Conservation (phyloP, 2,888 invertebrate species). For the Lissonota sp. region DNA sequence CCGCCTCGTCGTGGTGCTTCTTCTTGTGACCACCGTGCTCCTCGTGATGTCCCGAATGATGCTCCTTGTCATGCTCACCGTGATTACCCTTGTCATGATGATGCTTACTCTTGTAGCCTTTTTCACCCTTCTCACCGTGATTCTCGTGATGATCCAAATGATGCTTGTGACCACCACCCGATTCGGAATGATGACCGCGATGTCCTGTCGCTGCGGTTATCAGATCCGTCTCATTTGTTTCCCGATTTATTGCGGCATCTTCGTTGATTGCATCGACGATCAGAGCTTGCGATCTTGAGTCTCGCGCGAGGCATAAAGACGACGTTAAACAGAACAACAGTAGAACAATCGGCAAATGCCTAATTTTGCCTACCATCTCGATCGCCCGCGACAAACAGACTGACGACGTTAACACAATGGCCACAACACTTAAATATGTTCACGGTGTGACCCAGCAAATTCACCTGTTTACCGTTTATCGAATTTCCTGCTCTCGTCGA, state of each 20-base stretch:
- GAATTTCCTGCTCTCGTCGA: constrained; percentile 37
- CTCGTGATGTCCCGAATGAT: constrained; percentile 86
- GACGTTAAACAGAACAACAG: constrained; percentile 58
- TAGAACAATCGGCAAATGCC: constrained; percentile 53
- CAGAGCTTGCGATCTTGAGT: constrained; percentile 52
- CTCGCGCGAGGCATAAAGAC: constrained; percentile 69
- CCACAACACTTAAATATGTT: constrained; percentile 78
- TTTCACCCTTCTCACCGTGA: constrained; percentile 91
- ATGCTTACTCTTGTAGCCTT: constrained; percentile 91
- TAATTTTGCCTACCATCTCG: constrained; percentile 70
- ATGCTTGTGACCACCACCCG: constrained; percentile 89
- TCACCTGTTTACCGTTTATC: constrained; percentile 37
- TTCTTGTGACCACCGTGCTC: constrained; percentile 88
- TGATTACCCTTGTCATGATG: constrained; percentile 89
- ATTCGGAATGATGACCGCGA: constrained; percentile 77
- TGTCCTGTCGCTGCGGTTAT: constrained; percentile 58
- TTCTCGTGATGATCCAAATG: constrained; percentile 89
- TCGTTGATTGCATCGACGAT: neutral
- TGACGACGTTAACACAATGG: constrained; percentile 70
- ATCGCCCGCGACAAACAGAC: constrained; percentile 69
- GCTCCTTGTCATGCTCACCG: constrained; percentile 86
- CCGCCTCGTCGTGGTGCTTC: constrained; percentile 87
- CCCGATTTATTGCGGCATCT: neutral
- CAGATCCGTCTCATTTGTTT: constrained; percentile 55
- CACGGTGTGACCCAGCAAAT: constrained; percentile 18